These are phyloP conservation scores for Andrena trimmerana DNA, from an alignment of 2,888 invertebrate species.

Conservation along the genomic window DNA sequence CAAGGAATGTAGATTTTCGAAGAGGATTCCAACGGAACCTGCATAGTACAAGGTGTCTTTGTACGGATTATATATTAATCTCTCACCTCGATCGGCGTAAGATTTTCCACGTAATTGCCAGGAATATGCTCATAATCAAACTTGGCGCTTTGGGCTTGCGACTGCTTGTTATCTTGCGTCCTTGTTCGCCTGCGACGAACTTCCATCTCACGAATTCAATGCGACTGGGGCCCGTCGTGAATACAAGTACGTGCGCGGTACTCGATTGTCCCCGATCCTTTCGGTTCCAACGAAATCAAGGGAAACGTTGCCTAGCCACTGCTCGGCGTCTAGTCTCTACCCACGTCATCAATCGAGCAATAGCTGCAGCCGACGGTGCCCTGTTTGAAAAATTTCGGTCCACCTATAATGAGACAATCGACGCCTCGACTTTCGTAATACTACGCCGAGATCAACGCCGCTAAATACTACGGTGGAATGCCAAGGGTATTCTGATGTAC, in stretches of 20 bases:
- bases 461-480: constrained; percentile 10
- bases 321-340: constrained; percentile 18
- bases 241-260: not conserved
- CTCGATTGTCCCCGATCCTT: not conserved
- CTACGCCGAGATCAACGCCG: not conserved
- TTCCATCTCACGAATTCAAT: constrained; percentile 72
- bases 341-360: constrained; percentile 58
- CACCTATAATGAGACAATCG: not conserved
- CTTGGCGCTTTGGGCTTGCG: constrained; percentile 72
- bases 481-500: not conserved
- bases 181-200: constrained; percentile 77
- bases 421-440: not conserved
- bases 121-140: constrained; percentile 65
- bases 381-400: constrained; percentile 24
- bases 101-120: constrained; percentile 29
- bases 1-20: not conserved
- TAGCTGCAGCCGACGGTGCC: constrained; percentile 6
- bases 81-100: constrained; percentile 54
- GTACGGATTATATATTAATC: constrained; percentile 7
- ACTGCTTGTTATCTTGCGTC: constrained; percentile 68
- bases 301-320: constrained; percentile 10
- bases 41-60: not conserved
- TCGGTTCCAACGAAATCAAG: constrained; percentile 9
- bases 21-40: not conserved
- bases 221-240: not conserved